Percentiles rank a stretch among this genome's conserved stretches.
These are phyloP conservation scores for Pachycephus smyrnensis DNA, from an alignment of 2,888 invertebrate species.

Conservation along the genomic window DNA sequence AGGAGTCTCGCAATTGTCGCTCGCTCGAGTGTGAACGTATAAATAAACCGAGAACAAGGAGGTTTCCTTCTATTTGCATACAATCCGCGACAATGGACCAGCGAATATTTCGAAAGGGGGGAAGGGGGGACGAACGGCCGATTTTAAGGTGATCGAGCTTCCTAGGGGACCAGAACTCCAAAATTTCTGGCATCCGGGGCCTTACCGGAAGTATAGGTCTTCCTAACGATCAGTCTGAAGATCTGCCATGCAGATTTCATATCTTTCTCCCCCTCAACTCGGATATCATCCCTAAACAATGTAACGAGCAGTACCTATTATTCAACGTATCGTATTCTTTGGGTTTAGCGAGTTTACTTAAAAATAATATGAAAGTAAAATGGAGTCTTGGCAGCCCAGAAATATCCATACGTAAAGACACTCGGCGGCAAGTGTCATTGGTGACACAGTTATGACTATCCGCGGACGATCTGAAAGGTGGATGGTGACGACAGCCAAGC, in stretches of 20 bases:
- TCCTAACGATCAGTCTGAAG: not conserved
- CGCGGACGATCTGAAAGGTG: not conserved
- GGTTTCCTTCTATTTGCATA: slow-evolving; percentile 36
- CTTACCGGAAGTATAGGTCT: not conserved
- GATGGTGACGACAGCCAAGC: not conserved
- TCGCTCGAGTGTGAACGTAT: slow-evolving; percentile 31
- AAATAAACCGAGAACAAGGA: slow-evolving; percentile 33
- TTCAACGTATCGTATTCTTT: not conserved
- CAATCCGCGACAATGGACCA: slow-evolving; percentile 28
- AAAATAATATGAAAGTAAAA: slow-evolving; percentile 19
- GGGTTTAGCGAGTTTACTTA: slow-evolving; percentile 33
- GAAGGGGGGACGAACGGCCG: not conserved
- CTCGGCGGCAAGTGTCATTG: not conserved
- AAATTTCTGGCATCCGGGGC: not conserved
- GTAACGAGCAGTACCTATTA: not conserved
- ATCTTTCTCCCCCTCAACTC: not conserved
- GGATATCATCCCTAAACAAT: not conserved
- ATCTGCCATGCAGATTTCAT: not conserved
- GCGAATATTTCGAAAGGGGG: not conserved
- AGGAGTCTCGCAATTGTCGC: slow-evolving; percentile 1
- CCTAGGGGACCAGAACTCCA: not conserved
- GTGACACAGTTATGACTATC: slow-evolving; percentile 5
- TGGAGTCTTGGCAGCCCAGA: slow-evolving; percentile 15
- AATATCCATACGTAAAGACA: not conserved
- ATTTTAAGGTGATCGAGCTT: not conserved